Conservation (phyloP, 1,140 invertebrate species). For the Aphaenogaster ashmeadi region DNA sequence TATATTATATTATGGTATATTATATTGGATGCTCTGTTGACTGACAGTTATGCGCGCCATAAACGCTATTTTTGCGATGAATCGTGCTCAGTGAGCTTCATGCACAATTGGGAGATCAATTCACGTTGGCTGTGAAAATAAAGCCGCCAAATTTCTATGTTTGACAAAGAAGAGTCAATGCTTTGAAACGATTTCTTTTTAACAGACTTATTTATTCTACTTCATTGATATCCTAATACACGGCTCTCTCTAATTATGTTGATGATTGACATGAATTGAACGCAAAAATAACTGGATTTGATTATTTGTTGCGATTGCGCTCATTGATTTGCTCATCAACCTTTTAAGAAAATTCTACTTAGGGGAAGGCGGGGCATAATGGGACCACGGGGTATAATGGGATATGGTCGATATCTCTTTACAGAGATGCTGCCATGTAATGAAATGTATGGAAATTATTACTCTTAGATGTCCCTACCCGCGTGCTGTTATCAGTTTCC, state of each 20-base stretch:
- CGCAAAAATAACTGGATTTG: not conserved
- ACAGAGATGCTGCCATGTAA: too few relatives aligned
- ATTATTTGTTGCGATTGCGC: not conserved
- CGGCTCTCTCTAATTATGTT: too few relatives aligned
- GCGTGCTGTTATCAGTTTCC: too few relatives aligned
- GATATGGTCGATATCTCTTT: too few relatives aligned
- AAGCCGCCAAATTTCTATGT: not conserved
- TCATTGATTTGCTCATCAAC: not conserved
- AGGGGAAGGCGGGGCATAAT: too few relatives aligned
- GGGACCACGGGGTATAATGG: too few relatives aligned
- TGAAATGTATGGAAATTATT: too few relatives aligned
- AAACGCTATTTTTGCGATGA: slow-evolving; percentile 2
- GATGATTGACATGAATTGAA: slow-evolving; percentile 1
- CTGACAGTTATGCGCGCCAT: not conserved
- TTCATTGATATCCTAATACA: not conserved
- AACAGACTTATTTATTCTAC: not conserved
- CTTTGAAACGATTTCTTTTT: not conserved
- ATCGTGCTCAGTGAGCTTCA: not conserved
- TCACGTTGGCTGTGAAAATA: not conserved
- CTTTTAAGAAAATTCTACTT: not conserved
- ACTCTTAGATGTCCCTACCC: too few relatives aligned
- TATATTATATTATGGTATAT: slow-evolving; percentile 31
- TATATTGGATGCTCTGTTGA: not conserved
- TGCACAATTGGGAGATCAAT: slow-evolving; percentile 2
- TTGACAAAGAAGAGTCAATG: not conserved